A percentile compares a stretch with the other conserved stretches of the same genome.
These are phyloP conservation scores for Bufotes viridis DNA, from an alignment of 2,797 vertebrate species.

Conservation along the genomic window DNA sequence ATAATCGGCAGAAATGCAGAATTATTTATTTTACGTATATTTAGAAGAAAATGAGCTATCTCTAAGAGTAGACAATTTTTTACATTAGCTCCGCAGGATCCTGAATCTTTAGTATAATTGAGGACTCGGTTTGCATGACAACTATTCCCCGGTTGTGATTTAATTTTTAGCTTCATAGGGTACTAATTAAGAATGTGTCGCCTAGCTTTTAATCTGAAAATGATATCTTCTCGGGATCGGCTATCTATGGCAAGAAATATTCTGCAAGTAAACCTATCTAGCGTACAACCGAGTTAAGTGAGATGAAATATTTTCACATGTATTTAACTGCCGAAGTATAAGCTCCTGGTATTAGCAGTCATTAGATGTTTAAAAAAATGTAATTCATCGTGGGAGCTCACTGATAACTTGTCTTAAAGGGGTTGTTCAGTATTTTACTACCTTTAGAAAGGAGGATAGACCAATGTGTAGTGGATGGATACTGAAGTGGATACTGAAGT, in stretches of 20 bases:
- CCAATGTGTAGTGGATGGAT: too few relatives aligned
- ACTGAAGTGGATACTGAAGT: too few relatives aligned
- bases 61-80: constrained; percentile 60
- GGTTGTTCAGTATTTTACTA: not conserved
- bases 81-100: constrained; percentile 61
- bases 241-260: constrained; percentile 57
- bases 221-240: constrained; percentile 60
- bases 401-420: not conserved
- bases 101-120: constrained; percentile 62
- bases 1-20: constrained; percentile 57
- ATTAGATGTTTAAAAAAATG: not conserved
- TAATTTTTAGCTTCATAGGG: constrained; percentile 62
- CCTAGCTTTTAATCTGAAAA: constrained; percentile 62
- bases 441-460: too few relatives aligned
- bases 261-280: constrained; percentile 58
- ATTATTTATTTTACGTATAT: constrained; percentile 62
- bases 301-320: not conserved
- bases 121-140: constrained; percentile 61
- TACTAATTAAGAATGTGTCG: constrained; percentile 61
- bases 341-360: constrained; percentile 1
- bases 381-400: not conserved
- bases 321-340: constrained; percentile 8
- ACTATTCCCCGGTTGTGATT: constrained; percentile 60
- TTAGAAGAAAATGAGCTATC: constrained; percentile 59
- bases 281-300: constrained; percentile 20